phyloP scores from a whole-genome alignment of 2,113 vertebrate genomes.

The Nycticryphes semicollaris region DNA sequence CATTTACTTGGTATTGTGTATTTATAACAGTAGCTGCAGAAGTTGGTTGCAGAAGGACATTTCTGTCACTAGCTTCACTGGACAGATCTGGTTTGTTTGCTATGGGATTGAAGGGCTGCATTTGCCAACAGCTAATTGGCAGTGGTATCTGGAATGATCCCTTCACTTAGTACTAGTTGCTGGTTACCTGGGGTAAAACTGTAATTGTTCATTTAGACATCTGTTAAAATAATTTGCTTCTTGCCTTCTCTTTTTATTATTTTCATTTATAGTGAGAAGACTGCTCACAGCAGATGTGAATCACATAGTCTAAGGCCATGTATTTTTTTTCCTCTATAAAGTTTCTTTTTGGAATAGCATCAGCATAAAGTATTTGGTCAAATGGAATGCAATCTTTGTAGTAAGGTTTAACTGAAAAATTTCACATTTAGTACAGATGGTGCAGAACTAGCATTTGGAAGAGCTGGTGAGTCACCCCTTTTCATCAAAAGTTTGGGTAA shows the following conservation, averaged over 20 bases:
- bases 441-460: neutral
- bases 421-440: neutral
- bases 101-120: neutral
- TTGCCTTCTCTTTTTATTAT: neutral
- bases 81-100: neutral
- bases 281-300: neutral
- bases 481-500: neutral
- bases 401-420: neutral
- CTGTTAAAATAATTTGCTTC: neutral
- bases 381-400: neutral
- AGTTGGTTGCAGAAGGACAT: neutral
- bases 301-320: neutral
- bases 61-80: neutral
- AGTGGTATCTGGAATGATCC: neutral
- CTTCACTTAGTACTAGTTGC: neutral
- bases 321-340: neutral
- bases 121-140: neutral
- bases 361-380: neutral
- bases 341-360: neutral
- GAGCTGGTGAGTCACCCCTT: neutral
- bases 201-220: neutral
- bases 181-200: neutral
- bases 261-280: neutral
- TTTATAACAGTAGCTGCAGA: neutral
- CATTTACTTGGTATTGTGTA: neutral